These are phyloP conservation scores for Diadophis punctatus DNA, from an alignment of 2,113 vertebrate species.

Conservation along the genomic window DNA sequence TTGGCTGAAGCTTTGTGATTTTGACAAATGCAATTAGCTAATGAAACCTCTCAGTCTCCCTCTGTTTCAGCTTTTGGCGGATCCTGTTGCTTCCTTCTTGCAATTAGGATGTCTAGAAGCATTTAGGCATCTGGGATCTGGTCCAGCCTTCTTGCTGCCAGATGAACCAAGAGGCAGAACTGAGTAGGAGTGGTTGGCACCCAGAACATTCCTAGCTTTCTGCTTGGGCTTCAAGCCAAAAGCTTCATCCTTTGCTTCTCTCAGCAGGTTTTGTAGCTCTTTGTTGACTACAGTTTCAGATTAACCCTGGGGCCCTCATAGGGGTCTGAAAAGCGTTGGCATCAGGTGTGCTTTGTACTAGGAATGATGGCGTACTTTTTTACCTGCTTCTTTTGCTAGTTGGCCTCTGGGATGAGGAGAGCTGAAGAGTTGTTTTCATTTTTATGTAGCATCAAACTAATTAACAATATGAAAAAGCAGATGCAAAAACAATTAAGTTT, in stretches of 20 bases:
- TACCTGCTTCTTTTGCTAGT: neutral
- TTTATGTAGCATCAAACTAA: neutral
- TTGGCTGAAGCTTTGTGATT: conserved; percentile 1
- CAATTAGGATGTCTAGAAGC: neutral
- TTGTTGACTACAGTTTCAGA: neutral
- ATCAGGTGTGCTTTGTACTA: neutral
- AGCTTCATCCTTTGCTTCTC: conserved; percentile 9
- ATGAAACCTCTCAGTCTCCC: neutral
- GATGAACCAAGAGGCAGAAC: neutral
- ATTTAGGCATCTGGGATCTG: neutral
- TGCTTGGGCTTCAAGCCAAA: neutral
- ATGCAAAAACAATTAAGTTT: neutral
- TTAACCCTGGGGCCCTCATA: neutral
- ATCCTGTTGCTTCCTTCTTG: neutral
- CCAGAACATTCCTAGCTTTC: neutral
- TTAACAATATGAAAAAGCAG: neutral
- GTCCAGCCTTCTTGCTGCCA: neutral
- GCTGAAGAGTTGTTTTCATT: neutral
- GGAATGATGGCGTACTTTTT: neutral
- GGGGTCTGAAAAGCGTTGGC: too few relatives aligned
- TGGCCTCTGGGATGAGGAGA: neutral
- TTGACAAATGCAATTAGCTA: conserved; percentile 13
- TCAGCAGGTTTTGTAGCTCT: neutral
- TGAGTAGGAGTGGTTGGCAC: neutral
- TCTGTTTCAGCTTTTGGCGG: neutral